Conservation (phyloP, 1,140 invertebrate species). For the Drosophila lini region DNA sequence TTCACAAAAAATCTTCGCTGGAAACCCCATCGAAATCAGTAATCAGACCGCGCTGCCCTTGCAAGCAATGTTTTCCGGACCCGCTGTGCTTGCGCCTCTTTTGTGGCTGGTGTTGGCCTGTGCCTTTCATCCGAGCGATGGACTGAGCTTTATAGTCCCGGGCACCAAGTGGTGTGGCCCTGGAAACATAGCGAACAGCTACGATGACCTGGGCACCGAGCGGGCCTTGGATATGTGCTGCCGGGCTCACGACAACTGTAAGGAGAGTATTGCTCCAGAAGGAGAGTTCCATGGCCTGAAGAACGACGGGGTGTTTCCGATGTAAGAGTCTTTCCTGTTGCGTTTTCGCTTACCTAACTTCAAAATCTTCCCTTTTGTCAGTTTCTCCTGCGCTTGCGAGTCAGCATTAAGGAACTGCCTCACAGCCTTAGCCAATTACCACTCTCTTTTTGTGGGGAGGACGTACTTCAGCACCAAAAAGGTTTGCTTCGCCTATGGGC, state of each 20-base stretch:
- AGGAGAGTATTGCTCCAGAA: slow-evolving; percentile 85
- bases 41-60: slow-evolving; percentile 10
- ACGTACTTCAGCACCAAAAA: slow-evolving; percentile 89
- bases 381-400: slow-evolving; percentile 88
- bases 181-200: slow-evolving; percentile 89
- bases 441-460: slow-evolving; percentile 87
- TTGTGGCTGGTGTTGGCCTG: slow-evolving; percentile 4
- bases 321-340: slow-evolving; percentile 51
- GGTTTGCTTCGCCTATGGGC: slow-evolving; percentile 88
- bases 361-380: background rate
- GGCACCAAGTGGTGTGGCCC: slow-evolving; percentile 90
- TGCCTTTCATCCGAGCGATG: slow-evolving; percentile 4
- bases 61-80: slow-evolving; percentile 33
- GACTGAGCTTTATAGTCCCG: slow-evolving; percentile 62
- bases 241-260: slow-evolving; percentile 90
- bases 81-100: slow-evolving; percentile 18
- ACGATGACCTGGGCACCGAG: slow-evolving; percentile 89
- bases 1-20: background rate
- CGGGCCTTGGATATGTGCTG: slow-evolving; percentile 91
- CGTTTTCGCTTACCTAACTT: background rate
- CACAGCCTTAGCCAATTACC: slow-evolving; percentile 84
- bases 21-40: slow-evolving; percentile 40
- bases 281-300: slow-evolving; percentile 87
- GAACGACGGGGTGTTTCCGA: slow-evolving; percentile 87
- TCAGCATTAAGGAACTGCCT: slow-evolving; percentile 88